Base-by-base conservation (phyloP, 2,888 invertebrate species). In the Euzophera pinguis region DNA sequence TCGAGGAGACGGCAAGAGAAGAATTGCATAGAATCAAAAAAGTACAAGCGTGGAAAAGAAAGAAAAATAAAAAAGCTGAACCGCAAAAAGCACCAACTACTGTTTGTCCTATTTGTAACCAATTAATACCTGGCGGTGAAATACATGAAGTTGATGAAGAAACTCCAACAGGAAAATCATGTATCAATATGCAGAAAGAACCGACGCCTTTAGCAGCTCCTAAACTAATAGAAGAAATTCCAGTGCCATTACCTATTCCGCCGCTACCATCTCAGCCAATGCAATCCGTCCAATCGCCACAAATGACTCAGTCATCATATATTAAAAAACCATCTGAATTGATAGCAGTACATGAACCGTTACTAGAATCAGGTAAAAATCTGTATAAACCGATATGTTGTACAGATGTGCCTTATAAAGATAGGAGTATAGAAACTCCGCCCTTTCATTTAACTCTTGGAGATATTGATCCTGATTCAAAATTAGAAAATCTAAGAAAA, bases 1-100 rank as follows among this genome's bases (percentile, higher is more conserved):
- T 78, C 13, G 73, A 76, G 53, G 77, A 78, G 53, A 45, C 59
- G 4, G 70, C 60, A 0, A 67, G 77, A 59, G 74, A 77, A 41
- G 70, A 76, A 6, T 72, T 71, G 32, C 75, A 62, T 43, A 64
- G 75, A 59, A 41, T 73, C 0, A 75, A 75, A 60, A 71, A 66
- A 50, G 62, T 75, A 3, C 47, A 70, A 16, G 58, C 67, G 32
- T 56, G 64, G 3, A 73, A 71, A 54, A 59, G 56, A 12, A 67
- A 52, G 50, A 53, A 53, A 8, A 47, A 52, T 8, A 58, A 61
- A 10, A 59, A 49, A 27, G 47, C n/a, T 1, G 22, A 12, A 48
- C 8, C 3, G 14, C 3, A 10, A 13, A 29, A 27, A 10, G 22
- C 22, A 22, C 22, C 22, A 22, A 22, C 22, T 22, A 3, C 22